Base-by-base conservation (phyloP, 1,140 invertebrate species). In the Pseudomyrmex sp. region DNA sequence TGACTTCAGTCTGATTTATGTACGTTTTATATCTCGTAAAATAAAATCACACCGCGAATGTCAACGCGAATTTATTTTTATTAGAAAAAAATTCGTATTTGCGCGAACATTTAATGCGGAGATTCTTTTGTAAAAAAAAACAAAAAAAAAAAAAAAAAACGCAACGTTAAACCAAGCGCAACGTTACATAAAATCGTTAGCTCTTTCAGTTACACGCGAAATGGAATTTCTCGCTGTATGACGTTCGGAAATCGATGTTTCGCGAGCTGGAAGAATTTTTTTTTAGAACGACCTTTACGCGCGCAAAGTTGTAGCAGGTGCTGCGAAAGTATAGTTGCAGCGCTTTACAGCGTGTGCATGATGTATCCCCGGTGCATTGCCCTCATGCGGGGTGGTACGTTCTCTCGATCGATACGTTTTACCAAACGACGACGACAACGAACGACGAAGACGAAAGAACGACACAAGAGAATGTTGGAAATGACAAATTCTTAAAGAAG, bases 281-380 rank as follows among this genome's bases (percentile, higher is more conserved):
- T 68, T 70, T 80, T 80, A 59, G 52, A 59, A 61, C 54, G 66
- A 72, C 44, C 48, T 80, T 80, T 80, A 59, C 70, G 68, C 68
- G 74, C 76, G 65, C 76, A 44, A 80, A 80, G 54, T 54, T 80
- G 66, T 70, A 80, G 66, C 76, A 80, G 66, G 76, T 80, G 76
- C 66, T 70, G 76, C 44, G 58, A 80, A 59, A 80, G 76, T 80
- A 80, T 87, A 79, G 66, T 88, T 75, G 75, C 82, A 80, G 62
- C 66, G 74, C 70, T 76, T 86, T 88, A 86, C 85, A 87, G 86
- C 82, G 77, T 83, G 85, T 88, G 85, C 86, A 88, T 88, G 80
- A 86, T 88, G 50, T 82, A 88, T 88, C 82, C 85, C 72, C 85
- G 74, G 86, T 88, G 86, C 86, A 88, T 88, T 88, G 86, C 86